These are phyloP conservation scores for Campylomormyrus numenius DNA, from an alignment of 2,113 vertebrate genomes.

Conservation along the genomic window DNA sequence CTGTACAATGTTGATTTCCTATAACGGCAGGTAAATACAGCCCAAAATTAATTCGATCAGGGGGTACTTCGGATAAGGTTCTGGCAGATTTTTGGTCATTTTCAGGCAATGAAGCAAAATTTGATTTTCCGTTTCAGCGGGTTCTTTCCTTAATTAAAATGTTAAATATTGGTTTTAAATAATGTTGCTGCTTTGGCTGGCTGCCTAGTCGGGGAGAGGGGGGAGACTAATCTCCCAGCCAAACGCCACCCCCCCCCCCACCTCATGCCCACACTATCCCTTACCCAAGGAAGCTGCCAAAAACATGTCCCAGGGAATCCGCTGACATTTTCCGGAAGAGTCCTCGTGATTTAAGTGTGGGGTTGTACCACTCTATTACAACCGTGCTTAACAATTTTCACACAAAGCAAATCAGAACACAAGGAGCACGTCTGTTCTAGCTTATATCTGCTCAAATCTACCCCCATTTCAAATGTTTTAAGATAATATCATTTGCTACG, in stretches of 20 bases:
- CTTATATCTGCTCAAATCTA: not conserved
- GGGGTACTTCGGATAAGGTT: conserved; percentile 20
- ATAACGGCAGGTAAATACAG: not conserved
- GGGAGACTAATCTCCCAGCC: conserved; percentile 27
- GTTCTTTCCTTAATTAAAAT: conserved; percentile 37
- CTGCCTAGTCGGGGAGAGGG: conserved; percentile 15
- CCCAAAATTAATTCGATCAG: conserved; percentile 24
- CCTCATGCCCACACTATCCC: not conserved
- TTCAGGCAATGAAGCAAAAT: conserved; percentile 30
- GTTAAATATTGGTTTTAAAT: conserved; percentile 36
- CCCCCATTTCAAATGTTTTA: not conserved
- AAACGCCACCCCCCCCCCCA: not conserved
- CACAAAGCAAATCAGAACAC: not conserved
- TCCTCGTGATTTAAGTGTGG: not conserved
- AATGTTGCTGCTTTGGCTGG: conserved; percentile 18
- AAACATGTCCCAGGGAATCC: not conserved
- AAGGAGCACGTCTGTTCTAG: not conserved
- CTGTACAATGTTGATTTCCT: not conserved
- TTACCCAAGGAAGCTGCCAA: not conserved
- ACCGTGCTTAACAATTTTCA: not conserved
- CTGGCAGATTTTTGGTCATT: conserved; percentile 18
- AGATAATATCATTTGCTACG: not conserved
- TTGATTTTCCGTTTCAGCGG: conserved; percentile 21
- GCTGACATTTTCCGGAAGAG: not conserved
- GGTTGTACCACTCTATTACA: not conserved